phyloP scores from a whole-genome alignment of 2,888 invertebrate genomes.

The Fragum sueziense region DNA sequence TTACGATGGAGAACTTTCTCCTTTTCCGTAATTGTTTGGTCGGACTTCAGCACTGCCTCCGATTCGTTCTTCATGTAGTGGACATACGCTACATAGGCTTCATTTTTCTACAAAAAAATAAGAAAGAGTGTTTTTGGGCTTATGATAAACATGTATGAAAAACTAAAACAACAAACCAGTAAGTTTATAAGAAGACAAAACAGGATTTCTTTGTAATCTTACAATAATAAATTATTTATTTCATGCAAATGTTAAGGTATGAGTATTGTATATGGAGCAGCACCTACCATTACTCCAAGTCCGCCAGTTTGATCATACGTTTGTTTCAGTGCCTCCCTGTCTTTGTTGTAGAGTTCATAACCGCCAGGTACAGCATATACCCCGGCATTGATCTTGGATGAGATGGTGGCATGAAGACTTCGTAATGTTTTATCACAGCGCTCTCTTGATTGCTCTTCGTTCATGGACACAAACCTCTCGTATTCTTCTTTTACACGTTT shows the following conservation, averaged over 20 bases:
- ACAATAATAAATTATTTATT: too few relatives aligned
- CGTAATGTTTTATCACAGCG: background rate
- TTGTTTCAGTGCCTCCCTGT: background rate
- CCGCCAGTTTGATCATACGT: background rate
- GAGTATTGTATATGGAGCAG: too few relatives aligned
- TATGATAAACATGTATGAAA: too few relatives aligned
- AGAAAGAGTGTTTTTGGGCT: too few relatives aligned
- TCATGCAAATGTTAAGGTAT: too few relatives aligned
- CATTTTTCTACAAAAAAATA: constrained; percentile 14
- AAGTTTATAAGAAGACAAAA: too few relatives aligned
- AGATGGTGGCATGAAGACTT: background rate
- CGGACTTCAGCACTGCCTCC: constrained; percentile 1
- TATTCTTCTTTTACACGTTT: background rate
- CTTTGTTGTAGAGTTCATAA: background rate
- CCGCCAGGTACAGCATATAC: constrained; percentile 5
- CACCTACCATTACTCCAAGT: constrained; percentile 15
- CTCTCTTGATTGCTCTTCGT: constrained; percentile 1
- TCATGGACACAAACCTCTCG: background rate
- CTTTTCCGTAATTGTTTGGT: background rate
- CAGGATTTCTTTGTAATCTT: too few relatives aligned
- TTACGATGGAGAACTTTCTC: constrained; percentile 6
- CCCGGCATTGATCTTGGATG: background rate
- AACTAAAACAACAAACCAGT: too few relatives aligned
- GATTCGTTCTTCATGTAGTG: constrained; percentile 10
- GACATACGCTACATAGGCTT: background rate